Base-by-base conservation (phyloP, 64 coral and sea anemone genomes). In the Cladopsammia gracilis region DNA sequence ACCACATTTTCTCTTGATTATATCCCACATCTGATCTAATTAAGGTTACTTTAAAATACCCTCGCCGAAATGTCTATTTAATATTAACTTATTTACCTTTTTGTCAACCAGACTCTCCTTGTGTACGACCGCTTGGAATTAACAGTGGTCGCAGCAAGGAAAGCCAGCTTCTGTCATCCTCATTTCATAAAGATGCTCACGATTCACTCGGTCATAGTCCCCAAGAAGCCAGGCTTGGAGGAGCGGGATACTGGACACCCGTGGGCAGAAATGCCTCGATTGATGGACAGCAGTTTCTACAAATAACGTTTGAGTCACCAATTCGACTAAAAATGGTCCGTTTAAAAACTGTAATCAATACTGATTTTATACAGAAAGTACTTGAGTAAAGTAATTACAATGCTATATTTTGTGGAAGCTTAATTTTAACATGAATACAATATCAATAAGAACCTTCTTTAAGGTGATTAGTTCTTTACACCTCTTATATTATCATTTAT, bases 211-310 rank as follows among this genome's bases (percentile, higher is more conserved):
- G 75, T 56, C 19, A 56, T 13, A 54, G 75, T 77, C 75, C 75
- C 10, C 75, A 77, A 10, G 19, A 25, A 13, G 75, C 75, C 9
- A 77, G 75, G 48, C 49, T 77, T 77, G 75, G 75, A 16, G 50
- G 75, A 8, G 48, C 7, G 0, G 22, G 75, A 10, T 54, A 77
- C 75, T 77, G 75, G 75, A 53, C 75, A 1, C 75, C 75, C 12
- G 75, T 24, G 9, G 50, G n/a, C n/a, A 45, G 75, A 5, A 56
- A 19, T 24, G 10, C 75, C 10, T 77, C 75, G 19, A 77, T 56
- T 77, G 75, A 77, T 16, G 48, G 75, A 11, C n/a, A 25, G 10
- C 75, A 77, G 75, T 77, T 77, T 77, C 20, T 77, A 12, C 75
- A 54, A 24, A 77, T 77, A 15, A 48, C 12, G 5, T 77, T 56